Evolutionary conservation across 2,888 invertebrate species (phyloP).

Genomic region (Pelosia muscerda): DNA sequence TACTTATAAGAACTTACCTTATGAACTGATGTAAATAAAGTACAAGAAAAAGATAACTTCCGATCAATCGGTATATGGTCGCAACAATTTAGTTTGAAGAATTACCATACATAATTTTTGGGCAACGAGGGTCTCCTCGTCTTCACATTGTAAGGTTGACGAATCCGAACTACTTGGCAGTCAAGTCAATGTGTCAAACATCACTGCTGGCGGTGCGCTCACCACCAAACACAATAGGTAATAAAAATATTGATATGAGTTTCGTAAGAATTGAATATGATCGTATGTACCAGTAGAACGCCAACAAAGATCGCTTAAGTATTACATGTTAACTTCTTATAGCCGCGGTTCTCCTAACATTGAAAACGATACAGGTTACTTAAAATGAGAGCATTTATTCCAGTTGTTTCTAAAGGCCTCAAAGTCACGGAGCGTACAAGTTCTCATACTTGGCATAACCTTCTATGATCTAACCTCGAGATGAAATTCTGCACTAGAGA

Average conservation of each 20-base stretch:
- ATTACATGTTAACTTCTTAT: not conserved
- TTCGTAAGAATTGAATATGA: not conserved
- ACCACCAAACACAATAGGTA: not conserved
- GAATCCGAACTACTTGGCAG: not conserved
- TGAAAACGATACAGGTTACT: no score
- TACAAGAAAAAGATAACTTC: not conserved
- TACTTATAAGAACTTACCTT: not conserved
- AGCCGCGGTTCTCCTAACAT: not conserved
- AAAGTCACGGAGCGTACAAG: no score
- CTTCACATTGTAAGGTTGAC: not conserved
- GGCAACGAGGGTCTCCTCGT: not conserved
- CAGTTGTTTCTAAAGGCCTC: no score
- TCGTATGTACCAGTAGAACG: not conserved
- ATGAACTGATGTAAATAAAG: not conserved
- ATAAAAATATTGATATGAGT: not conserved
- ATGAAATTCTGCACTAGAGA: not conserved
- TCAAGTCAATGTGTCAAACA: not conserved
- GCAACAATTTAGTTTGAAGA: not conserved
- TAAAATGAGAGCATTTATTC: no score
- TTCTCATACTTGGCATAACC: no score
- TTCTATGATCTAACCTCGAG: not conserved
- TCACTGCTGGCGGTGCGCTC: not conserved
- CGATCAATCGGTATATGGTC: not conserved
- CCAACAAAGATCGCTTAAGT: not conserved
- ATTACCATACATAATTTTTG: not conserved